Evolutionary conservation across 1,140 invertebrate species (phyloP).

Genomic region (Branchinecta lynchi): DNA sequence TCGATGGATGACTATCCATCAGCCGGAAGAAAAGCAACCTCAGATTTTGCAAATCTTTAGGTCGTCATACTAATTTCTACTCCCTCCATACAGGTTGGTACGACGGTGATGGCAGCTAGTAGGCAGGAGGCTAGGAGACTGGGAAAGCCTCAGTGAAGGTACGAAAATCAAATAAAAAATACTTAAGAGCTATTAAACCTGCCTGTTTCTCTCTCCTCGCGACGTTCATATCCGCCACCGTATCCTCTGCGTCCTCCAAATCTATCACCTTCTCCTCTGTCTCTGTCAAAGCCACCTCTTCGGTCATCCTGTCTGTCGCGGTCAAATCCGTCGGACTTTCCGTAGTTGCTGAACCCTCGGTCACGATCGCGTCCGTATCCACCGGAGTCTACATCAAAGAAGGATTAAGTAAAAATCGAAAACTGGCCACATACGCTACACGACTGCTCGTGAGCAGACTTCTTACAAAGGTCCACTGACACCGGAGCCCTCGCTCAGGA

Average conservation of each 20-base stretch:
- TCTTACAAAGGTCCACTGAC: no score
- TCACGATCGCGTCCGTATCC: constrained; percentile 20
- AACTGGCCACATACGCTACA: no score
- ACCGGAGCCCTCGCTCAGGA: no score
- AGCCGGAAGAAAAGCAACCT: no score
- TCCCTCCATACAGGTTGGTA: no score
- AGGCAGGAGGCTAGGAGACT: not conserved
- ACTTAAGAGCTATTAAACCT: not conserved
- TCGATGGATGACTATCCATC: no score
- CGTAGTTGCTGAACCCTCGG: constrained; percentile 20
- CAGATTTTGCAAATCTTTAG: no score
- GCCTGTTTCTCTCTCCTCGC: constrained; percentile 18
- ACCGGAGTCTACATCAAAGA: constrained; percentile 17
- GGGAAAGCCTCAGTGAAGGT: no score
- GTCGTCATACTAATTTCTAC: no score
- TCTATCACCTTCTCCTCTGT: constrained; percentile 15
- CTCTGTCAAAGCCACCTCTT: constrained; percentile 15
- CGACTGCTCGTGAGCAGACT: no score
- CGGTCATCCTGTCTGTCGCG: constrained; percentile 20
- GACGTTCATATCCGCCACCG: constrained; percentile 27
- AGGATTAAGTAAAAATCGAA: not conserved
- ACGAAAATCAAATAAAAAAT: not conserved
- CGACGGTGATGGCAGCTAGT: not conserved
- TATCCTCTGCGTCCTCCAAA: constrained; percentile 28
- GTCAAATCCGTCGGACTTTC: constrained; percentile 20